Percentiles rank a stretch among this genome's conserved stretches.
phyloP scores from a whole-genome alignment of 2,797 vertebrate species.

The Mallotus villosus region DNA sequence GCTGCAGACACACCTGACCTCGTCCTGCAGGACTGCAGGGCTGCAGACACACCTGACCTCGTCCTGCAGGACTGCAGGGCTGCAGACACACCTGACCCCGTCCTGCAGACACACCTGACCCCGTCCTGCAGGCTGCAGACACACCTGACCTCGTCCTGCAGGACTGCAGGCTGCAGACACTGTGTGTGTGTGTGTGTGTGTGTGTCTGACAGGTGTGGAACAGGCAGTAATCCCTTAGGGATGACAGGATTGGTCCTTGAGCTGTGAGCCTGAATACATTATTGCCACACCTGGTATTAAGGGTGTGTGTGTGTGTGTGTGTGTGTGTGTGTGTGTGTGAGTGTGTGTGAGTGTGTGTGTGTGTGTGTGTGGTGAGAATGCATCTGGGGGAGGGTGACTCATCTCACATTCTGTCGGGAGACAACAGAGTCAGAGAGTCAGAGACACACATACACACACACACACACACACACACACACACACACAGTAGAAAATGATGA shows the following conservation, averaged over 20 bases:
- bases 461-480: background rate
- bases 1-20: too few relatives aligned
- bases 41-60: too few relatives aligned
- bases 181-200: background rate
- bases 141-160: too few relatives aligned
- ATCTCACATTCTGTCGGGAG: slow-evolving; percentile 46
- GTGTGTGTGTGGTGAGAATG: slow-evolving; percentile 17
- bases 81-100: too few relatives aligned
- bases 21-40: too few relatives aligned
- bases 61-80: background rate
- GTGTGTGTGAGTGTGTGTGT: background rate
- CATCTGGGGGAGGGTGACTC: slow-evolving; percentile 31
- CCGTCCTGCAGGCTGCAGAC: too few relatives aligned
- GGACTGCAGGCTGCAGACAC: too few relatives aligned
- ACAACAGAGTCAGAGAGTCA: slow-evolving; percentile 25
- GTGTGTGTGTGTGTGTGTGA: background rate
- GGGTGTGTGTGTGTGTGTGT: slow-evolving; percentile 27
- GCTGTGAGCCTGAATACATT: slow-evolving; percentile 37
- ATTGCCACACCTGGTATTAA: slow-evolving; percentile 15
- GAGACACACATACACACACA: slow-evolving; percentile 12
- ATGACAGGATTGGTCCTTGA: slow-evolving; percentile 4
- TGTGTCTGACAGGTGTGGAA: slow-evolving; percentile 6
- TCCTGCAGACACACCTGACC: too few relatives aligned
- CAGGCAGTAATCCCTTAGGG: background rate
- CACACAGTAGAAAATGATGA: background rate